Percentiles rank a stretch among this genome's conserved stretches.
These are phyloP conservation scores for Cremastinae sp. DNA, from an alignment of 2,888 invertebrate genomes.

Conservation along the genomic window DNA sequence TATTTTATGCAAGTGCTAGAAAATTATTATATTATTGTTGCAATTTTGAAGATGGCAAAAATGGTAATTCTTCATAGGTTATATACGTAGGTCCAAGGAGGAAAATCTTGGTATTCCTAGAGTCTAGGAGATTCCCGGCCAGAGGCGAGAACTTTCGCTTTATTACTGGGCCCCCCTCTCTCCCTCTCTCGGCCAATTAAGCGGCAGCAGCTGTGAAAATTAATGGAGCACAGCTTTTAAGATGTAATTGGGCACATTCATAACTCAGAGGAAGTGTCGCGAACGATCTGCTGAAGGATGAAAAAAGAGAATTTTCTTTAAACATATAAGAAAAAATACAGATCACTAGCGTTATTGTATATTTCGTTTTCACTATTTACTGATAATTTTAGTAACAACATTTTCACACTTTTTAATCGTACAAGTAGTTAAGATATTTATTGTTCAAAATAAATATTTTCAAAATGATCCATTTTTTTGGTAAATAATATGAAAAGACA, in stretches of 20 bases:
- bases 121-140: slow-evolving; percentile 48
- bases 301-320: slow-evolving; percentile 36
- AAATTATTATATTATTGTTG: no score
- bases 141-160: slow-evolving; percentile 74
- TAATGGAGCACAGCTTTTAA: slow-evolving; percentile 85
- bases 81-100: slow-evolving; percentile 43
- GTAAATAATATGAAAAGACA: background rate
- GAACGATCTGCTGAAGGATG: slow-evolving; percentile 43
- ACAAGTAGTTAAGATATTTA: background rate
- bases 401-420: background rate
- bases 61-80: no score
- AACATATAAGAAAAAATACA: slow-evolving; percentile 45
- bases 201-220: slow-evolving; percentile 85
- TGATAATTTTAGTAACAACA: slow-evolving; percentile 3
- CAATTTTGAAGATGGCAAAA: no score
- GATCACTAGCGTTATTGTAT: no score
- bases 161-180: slow-evolving; percentile 81
- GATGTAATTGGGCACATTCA: slow-evolving; percentile 85
- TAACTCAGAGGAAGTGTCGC: slow-evolving; percentile 79
- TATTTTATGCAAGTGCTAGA: no score
- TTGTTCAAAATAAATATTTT: background rate
- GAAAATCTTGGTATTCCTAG: slow-evolving; percentile 56
- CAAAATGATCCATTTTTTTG: background rate
- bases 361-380: slow-evolving; percentile 12
- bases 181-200: slow-evolving; percentile 81